These are phyloP conservation scores for Meta bourneti DNA, from an alignment of 2,888 invertebrate species.

Conservation along the genomic window DNA sequence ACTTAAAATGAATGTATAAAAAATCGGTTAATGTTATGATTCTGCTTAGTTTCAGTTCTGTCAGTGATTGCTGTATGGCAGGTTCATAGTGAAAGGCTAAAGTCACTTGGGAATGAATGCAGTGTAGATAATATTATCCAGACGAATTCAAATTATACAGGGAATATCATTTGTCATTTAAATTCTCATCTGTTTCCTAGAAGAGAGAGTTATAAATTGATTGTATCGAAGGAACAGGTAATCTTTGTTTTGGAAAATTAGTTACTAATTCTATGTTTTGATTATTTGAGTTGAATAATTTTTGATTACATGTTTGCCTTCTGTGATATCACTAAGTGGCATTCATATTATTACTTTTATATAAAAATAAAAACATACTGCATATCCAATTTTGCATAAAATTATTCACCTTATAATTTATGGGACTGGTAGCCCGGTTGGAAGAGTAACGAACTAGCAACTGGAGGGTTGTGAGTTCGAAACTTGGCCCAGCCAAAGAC, in stretches of 20 bases:
- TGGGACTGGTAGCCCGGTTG: no score
- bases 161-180: constrained; percentile 83
- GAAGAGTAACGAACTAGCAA: no score
- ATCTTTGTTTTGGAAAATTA: constrained; percentile 64
- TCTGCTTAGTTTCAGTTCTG: constrained; percentile 21
- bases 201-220: constrained; percentile 83
- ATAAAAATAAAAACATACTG: no score
- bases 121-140: constrained; percentile 82
- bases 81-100: constrained; percentile 82
- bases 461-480: no score
- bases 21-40: not conserved
- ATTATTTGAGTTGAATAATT: constrained; percentile 1
- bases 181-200: constrained; percentile 82
- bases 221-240: constrained; percentile 82
- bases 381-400: no score
- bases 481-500: no score
- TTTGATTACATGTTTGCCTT: not conserved
- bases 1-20: constrained; percentile 79
- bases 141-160: constrained; percentile 10
- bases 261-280: not conserved
- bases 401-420: no score
- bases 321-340: no score
- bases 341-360: not conserved
- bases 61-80: constrained; percentile 83
- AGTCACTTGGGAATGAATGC: constrained; percentile 82